Percentiles rank a stretch among this genome's conserved stretches.
These are phyloP conservation scores for Oncorhynchus mykiss DNA, from an alignment of 2,113 vertebrate species.

Conservation along the genomic window DNA sequence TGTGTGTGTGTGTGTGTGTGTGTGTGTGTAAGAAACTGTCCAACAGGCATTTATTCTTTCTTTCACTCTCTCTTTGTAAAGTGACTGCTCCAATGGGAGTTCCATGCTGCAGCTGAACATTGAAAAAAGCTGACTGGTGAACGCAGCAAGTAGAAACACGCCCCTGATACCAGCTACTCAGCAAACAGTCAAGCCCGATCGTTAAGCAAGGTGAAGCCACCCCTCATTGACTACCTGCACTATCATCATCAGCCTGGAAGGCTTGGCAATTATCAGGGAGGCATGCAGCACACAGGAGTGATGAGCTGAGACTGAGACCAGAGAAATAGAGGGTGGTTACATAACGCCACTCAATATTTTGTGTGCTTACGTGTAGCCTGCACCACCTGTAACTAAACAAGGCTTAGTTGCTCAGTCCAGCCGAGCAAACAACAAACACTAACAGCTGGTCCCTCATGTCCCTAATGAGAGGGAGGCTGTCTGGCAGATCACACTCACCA, in stretches of 20 bases:
- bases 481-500: conserved; percentile 43
- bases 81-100: not conserved
- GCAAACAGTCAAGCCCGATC: conserved; percentile 18
- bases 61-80: not conserved
- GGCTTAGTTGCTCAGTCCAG: conserved; percentile 16
- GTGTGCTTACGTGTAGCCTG: not conserved
- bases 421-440: conserved; percentile 29
- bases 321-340: conserved; percentile 26
- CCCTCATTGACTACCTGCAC: not conserved
- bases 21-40: not conserved
- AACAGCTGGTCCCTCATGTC: conserved; percentile 54
- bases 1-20: no score
- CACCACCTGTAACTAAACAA: conserved; percentile 36
- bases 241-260: conserved; percentile 14
- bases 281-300: conserved; percentile 6
- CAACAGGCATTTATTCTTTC: not conserved
- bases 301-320: not conserved
- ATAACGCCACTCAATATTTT: conserved; percentile 9
- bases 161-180: conserved; percentile 18
- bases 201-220: not conserved
- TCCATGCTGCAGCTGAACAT: not conserved
- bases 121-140: conserved; percentile 27
- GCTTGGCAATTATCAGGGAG: conserved; percentile 11
- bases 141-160: conserved; percentile 35
- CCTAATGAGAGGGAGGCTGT: conserved; percentile 49